A percentile compares a stretch with the other conserved stretches of the same genome.
These are phyloP conservation scores for Atlantisia rogersi DNA, from an alignment of 2,113 vertebrate genomes.

Conservation along the genomic window DNA sequence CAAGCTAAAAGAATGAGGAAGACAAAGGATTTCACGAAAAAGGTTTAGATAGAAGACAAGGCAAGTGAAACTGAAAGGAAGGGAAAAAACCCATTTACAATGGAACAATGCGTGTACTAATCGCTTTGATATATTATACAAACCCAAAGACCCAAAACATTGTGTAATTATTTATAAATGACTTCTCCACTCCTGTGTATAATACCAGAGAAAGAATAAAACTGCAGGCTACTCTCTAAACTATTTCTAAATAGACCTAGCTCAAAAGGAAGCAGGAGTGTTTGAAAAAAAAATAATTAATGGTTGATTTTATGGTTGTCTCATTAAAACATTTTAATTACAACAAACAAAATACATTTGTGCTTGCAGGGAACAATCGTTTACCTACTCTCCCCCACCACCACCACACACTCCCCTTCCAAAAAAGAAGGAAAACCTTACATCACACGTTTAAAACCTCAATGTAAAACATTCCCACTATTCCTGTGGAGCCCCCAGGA, in stretches of 20 bases:
- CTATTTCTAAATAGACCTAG: conserved; percentile 91
- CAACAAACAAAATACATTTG: conserved; percentile 88
- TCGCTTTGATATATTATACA: conserved; percentile 99
- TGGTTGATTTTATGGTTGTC: conserved; percentile 97
- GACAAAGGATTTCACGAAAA: conserved; percentile 96
- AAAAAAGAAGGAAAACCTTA: conserved; percentile 35
- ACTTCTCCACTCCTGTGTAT: conserved; percentile 89
- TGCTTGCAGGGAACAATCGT: conserved; percentile 62
- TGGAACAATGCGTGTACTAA: conserved; percentile 99
- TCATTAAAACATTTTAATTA: conserved; percentile 99
- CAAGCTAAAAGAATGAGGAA: conserved; percentile 95
- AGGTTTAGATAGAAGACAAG: conserved; percentile 95
- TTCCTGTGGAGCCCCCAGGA: not conserved
- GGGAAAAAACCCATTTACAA: conserved; percentile 88
- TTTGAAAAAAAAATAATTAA: conserved; percentile 96
- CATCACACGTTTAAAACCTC: not conserved
- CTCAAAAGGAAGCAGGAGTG: conserved; percentile 87
- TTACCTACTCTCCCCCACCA: conserved; percentile 45
- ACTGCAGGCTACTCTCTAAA: conserved; percentile 95
- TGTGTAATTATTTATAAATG: conserved; percentile 99
- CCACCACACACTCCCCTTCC: not conserved
- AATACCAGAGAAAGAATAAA: conserved; percentile 93
- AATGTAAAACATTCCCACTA: conserved; percentile 17
- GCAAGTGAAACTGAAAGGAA: conserved; percentile 94
- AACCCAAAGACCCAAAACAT: conserved; percentile 99